phyloP scores from a whole-genome alignment of 2,888 invertebrate genomes.

The Agrotis segetum region DNA sequence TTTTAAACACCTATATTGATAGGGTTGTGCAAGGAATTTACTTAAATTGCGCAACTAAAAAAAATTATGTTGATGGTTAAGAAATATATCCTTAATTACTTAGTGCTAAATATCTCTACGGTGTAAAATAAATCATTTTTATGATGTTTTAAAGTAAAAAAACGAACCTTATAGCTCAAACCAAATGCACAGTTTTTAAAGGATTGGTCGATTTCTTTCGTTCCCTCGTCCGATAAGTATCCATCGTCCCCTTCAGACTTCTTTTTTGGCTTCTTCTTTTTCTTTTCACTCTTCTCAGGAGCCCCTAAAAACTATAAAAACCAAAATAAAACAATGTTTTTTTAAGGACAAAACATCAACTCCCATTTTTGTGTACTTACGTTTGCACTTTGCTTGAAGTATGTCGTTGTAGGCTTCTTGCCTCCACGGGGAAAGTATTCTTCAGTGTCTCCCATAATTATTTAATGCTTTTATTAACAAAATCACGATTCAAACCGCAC shows the following conservation, averaged over 20 bases:
- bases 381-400: conserved; percentile 86
- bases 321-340: neutral
- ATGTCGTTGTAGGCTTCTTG: conserved; percentile 84
- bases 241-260: conserved; percentile 85
- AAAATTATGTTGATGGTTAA: neutral
- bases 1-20: neutral
- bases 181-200: conserved; percentile 81
- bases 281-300: conserved; percentile 83
- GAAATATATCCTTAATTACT: neutral
- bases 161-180: conserved; percentile 78
- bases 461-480: conserved; percentile 29
- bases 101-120: neutral
- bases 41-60: conserved; percentile 1
- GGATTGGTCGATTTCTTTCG: conserved; percentile 77
- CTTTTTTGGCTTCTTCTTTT: conserved; percentile 81
- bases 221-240: conserved; percentile 84
- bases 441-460: conserved; percentile 83
- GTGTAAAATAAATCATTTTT: neutral
- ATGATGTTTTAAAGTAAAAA: neutral
- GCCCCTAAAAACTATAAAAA: conserved; percentile 82
- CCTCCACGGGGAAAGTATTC: conserved; percentile 91
- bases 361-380: conserved; percentile 69
- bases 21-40: neutral
- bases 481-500: conserved; percentile 36
- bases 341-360: neutral